phyloP scores from a whole-genome alignment of 2,113 vertebrate genomes.

The Boulengerochromis microlepis region DNA sequence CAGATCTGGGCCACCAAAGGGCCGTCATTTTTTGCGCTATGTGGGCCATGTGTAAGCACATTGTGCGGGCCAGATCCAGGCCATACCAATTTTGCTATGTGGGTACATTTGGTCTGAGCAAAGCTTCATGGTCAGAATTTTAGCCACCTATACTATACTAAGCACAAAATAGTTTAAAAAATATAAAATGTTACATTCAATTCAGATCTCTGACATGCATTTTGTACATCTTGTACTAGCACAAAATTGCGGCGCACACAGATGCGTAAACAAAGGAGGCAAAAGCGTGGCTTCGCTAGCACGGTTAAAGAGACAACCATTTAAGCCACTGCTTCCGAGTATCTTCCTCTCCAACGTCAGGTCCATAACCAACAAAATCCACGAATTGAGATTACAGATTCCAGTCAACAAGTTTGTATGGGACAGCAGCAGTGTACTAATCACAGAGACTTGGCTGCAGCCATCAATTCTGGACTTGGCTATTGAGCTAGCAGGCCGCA shows the following conservation, averaged over 20 bases:
- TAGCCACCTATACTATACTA: not conserved
- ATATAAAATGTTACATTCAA: not conserved
- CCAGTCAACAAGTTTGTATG: not conserved
- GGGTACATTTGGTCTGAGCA: not conserved
- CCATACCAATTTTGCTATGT: not conserved
- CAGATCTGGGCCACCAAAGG: not conserved
- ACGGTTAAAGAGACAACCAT: not conserved
- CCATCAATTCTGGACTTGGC: not conserved
- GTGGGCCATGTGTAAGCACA: not conserved
- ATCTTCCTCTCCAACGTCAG: not conserved
- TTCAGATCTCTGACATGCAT: not conserved
- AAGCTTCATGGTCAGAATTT: not conserved
- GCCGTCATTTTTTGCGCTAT: not conserved
- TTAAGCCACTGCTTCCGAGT: not conserved
- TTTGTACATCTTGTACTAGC: not conserved
- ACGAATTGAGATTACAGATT: not conserved
- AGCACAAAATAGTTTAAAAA: not conserved
- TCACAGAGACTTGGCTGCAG: not conserved
- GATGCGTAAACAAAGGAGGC: not conserved
- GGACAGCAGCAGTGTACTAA: not conserved
- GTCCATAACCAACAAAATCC: not conserved
- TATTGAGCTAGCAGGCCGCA: not conserved
- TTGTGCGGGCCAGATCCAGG: not conserved
- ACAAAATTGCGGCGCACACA: not conserved
- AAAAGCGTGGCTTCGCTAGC: not conserved